Evolutionary conservation across 2,797 vertebrate species (phyloP).

Genomic region (Hippoglossus hippoglossus): DNA sequence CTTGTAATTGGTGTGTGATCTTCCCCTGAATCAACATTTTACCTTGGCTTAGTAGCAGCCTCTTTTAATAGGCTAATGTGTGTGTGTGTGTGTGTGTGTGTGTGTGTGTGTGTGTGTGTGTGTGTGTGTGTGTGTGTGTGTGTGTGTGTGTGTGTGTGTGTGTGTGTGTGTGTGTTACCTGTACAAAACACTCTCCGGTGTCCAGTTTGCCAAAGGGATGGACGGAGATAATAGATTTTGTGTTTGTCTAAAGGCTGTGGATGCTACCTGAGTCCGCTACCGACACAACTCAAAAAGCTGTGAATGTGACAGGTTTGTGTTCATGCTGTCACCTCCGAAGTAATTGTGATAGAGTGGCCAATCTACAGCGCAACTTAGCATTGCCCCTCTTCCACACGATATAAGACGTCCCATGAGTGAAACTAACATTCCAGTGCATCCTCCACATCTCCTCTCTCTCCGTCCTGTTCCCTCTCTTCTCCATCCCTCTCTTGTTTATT

Average conservation of each 20-base stretch:
- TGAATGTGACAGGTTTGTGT: constrained; percentile 38
- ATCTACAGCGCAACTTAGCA: constrained; percentile 35
- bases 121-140: constrained; percentile 18
- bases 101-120: neutral
- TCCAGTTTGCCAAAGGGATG: constrained; percentile 70
- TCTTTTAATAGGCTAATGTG: constrained; percentile 36
- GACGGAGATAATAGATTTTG: constrained; percentile 50
- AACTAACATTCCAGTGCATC: constrained; percentile 39
- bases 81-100: constrained; percentile 27
- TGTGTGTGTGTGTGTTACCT: constrained; percentile 9
- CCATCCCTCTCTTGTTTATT: constrained; percentile 45
- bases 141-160: neutral
- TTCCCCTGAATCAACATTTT: constrained; percentile 68
- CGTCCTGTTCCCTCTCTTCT: constrained; percentile 4
- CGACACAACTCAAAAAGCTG: constrained; percentile 36
- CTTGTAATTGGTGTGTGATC: constrained; percentile 66
- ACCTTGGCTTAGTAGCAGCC: constrained; percentile 47
- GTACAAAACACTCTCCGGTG: constrained; percentile 33
- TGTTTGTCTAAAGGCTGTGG: constrained; percentile 66
- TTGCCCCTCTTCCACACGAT: neutral
- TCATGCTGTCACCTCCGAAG: constrained; percentile 49
- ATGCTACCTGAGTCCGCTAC: constrained; percentile 31
- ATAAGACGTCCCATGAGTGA: constrained; percentile 17
- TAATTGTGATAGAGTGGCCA: constrained; percentile 55
- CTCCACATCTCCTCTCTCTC: constrained; percentile 32